Evolutionary conservation across 2,797 vertebrate genomes (phyloP).

Genomic region (Gorsachius magnificus): DNA sequence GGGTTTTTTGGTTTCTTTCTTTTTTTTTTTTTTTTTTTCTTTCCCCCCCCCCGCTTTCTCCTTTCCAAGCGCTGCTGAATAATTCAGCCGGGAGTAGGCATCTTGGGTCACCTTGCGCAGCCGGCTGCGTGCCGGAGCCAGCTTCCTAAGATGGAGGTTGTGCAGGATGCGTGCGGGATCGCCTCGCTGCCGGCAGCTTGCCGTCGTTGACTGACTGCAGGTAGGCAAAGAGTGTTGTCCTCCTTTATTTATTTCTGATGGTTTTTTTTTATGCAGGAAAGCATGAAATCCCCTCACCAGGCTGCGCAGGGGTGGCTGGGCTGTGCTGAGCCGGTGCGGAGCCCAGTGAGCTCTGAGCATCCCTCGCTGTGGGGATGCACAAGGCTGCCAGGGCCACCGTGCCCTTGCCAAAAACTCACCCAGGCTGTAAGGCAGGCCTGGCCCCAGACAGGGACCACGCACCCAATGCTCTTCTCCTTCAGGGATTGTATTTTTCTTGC

Average conservation of each 20-base stretch:
- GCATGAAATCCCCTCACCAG: fast-evolving
- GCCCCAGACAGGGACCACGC: fast-evolving
- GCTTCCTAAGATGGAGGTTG: slow-evolving; percentile 54
- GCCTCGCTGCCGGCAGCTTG: neutral
- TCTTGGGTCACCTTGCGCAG: slow-evolving; percentile 57
- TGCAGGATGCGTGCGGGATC: neutral
- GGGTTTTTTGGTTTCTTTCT: neutral
- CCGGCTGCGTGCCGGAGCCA: slow-evolving; percentile 5
- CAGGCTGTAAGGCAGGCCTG: neutral
- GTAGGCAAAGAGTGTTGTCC: neutral
- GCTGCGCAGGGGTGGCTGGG: fast-evolving
- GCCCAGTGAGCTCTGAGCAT: fast-evolving
- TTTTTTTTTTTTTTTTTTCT: no score
- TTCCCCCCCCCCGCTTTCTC: no score
- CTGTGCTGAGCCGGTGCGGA: fast-evolving
- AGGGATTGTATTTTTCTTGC: neutral
- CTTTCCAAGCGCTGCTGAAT: neutral
- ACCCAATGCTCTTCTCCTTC: neutral
- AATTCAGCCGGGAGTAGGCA: neutral
- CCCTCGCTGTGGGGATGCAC: fast-evolving
- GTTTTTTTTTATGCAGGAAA: neutral
- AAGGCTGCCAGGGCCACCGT: neutral
- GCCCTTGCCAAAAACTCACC: neutral
- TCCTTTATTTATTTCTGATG: fast-evolving
- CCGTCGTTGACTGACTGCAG: neutral